Base-by-base conservation (phyloP, 2,888 invertebrate species). In the Philonicus albiceps region DNA sequence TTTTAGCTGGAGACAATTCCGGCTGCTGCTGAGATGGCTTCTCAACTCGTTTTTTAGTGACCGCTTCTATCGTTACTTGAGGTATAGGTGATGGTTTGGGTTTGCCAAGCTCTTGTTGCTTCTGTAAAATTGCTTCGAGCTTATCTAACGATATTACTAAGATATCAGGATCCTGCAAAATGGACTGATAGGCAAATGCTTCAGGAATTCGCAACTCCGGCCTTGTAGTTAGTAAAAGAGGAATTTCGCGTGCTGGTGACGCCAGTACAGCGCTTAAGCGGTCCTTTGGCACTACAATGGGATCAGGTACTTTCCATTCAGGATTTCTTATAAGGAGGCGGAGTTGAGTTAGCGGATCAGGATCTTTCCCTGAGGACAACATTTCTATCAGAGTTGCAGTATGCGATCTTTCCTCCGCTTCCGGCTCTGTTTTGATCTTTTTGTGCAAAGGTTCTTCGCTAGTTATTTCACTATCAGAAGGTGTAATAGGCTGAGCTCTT, bases 201-300 rank as follows among this genome's bases (percentile, higher is more conserved):
- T 96, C 96, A 0, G 96, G 96, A 88, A 96, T 90, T 89, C 96
- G 93, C 53, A 96, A 92, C 91, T 96, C 96, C 0, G 96, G 96
- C 87, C 96, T 93, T 86, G 95, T 94, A 87, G 95, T 93, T 49
- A 96, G 91, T 74, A 97, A 92, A 83, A 95, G 94, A 0, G 96
- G 96, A 88, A 97, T 96, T 93, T 97, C 97, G 84, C 93, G 94
- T 1, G 94, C 96, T 0, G 97, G 97, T 4, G 95, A 94, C 1
- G 94, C 94, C 31, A 97, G 93, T 53, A 97, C 94, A 27, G 94
- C 94, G 84, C 95, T 95, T 78, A 97, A 92, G 89, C 94, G 94
- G 90, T 96, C 95, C 92, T 96, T 95, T 83, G 97, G 97, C 88
- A 97, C 95, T 87, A 97, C 91, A 89, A 97, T 93, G 11, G 97